These are phyloP conservation scores for Ellobius talpinus DNA, from an alignment of 2,113 vertebrate genomes.

Conservation along the genomic window DNA sequence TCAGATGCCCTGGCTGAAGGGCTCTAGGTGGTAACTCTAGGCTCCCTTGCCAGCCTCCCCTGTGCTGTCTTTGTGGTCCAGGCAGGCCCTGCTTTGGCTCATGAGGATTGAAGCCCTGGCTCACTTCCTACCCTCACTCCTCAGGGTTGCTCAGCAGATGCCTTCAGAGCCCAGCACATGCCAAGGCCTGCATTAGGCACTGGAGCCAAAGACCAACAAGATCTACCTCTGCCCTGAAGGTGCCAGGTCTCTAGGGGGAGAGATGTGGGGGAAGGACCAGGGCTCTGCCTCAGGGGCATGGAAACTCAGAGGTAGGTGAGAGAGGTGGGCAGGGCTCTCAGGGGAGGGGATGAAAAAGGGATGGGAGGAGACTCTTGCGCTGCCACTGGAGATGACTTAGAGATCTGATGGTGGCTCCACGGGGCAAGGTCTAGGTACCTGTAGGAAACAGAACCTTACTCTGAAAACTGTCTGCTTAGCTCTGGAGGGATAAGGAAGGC, in stretches of 20 bases:
- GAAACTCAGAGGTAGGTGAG: neutral
- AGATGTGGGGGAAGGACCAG: neutral
- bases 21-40: neutral
- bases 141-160: constrained; percentile 66
- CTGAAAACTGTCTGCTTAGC: neutral
- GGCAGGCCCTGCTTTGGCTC: neutral
- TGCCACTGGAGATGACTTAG: neutral
- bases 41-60: neutral
- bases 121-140: neutral
- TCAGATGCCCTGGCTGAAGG: neutral
- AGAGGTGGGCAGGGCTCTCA: neutral
- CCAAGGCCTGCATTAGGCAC: neutral
- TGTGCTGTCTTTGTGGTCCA: neutral
- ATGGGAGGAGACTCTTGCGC: neutral
- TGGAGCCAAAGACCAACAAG: neutral
- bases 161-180: neutral
- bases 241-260: neutral
- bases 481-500: neutral
- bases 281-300: neutral
- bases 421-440: neutral
- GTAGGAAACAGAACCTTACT: neutral
- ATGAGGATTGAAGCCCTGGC: neutral
- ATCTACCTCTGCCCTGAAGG: neutral
- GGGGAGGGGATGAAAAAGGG: neutral
- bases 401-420: neutral